Evolutionary conservation across 2,797 vertebrate species (phyloP).

Genomic region (Micromesistius poutassou): DNA sequence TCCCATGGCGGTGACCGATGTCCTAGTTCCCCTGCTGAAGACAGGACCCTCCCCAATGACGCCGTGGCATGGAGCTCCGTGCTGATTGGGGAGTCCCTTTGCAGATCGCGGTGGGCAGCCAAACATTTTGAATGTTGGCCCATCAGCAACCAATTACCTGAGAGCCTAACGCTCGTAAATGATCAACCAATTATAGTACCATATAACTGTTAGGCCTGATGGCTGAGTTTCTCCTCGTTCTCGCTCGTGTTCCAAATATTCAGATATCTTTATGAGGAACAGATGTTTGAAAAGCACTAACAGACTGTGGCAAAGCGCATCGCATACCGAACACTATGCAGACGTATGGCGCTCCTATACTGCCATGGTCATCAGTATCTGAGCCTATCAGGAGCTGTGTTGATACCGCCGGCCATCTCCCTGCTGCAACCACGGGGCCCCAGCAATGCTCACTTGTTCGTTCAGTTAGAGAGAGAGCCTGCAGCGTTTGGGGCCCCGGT

Average conservation of each 20-base stretch:
- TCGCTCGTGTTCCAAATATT: neutral
- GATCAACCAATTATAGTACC: neutral
- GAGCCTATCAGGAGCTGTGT: neutral
- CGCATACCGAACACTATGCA: neutral
- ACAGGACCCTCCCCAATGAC: conserved; percentile 16
- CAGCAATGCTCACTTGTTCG: neutral
- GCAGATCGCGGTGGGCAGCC: conserved; percentile 20
- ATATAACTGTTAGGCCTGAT: neutral
- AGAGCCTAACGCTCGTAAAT: neutral
- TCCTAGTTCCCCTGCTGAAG: neutral
- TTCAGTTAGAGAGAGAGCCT: neutral
- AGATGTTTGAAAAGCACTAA: neutral
- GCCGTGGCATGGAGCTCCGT: conserved; percentile 32
- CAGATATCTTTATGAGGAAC: neutral
- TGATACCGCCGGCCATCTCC: neutral
- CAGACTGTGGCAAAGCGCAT: neutral
- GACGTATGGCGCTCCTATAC: neutral
- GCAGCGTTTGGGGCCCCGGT: neutral
- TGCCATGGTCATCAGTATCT: neutral
- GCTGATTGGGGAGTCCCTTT: conserved; percentile 30
- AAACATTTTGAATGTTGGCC: conserved; percentile 13
- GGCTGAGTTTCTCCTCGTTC: neutral
- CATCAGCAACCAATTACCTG: conserved; percentile 22
- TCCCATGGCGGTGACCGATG: neutral
- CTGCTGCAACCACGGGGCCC: neutral